Evolutionary conservation across 2,113 vertebrate species (phyloP), one percentile per base, ranked within the genome.

Genomic region (Mesoclemmys tuberculata): DNA sequence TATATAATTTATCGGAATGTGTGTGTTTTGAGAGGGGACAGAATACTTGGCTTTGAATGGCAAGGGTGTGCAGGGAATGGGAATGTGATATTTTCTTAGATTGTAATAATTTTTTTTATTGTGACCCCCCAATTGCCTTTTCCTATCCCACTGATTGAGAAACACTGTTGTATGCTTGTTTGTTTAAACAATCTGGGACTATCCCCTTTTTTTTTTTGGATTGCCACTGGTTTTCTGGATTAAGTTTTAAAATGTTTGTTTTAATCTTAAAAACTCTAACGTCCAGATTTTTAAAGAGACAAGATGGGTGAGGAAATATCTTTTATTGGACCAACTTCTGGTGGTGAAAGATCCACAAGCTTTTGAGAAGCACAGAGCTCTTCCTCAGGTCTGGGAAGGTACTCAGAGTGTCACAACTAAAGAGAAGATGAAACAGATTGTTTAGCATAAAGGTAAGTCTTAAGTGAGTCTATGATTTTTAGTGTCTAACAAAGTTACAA

Each of bases 161-260:
- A 79, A 91, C 8, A 52, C 13, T 89, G 74, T 82, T 85, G 87
- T 88, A 6, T 10, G 79, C 85, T 84, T 97, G 16, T 88, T 96
- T 90, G 13, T 61, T 61, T 35, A 61, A 61, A 29, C 29, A 41
- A 56, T 27, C 55, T 51, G 6, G 78, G 79, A 89, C 35, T 83
- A 87, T 55, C 29, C 41, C 87, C 96, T 96, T 95, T 84, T 46
- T 46, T 46, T 46, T 46, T 46, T 61, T 55, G 77, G 48, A 85
- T 75, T 91, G 91, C 3, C 21, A 80, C 46, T 93, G 81, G 31
- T 7, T 91, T 92, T 95, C 48, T 90, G 64, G 14, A 80, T 95
- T 44, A 71, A 87, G 41, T 85, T n/a, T 8, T 0, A 1, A 85
- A 51, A 85, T 12, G 18, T 38, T 58, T 22, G 18, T 85, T 93